Evolutionary conservation across 2,888 invertebrate species (phyloP), one percentile per base, ranked within the genome.

Genomic region (Drosophila seclusa): DNA sequence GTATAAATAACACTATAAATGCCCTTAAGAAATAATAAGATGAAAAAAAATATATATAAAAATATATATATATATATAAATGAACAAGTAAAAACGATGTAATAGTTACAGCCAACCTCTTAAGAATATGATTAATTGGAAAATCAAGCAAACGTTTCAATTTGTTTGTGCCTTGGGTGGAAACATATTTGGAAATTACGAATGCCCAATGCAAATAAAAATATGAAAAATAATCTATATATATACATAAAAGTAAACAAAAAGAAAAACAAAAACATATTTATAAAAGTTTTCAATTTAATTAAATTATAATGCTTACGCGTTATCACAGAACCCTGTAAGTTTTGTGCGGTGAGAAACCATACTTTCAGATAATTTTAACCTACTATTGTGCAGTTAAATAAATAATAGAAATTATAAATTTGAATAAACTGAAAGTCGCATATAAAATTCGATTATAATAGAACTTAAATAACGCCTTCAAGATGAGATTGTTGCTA

Each of bases 1-100:
- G 82, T 90, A 91, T 79, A 91, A 91, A 90, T 82, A 78, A 75
- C 72, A 54, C 4, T 18, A 36, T 55, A 48, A 65, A 64, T 62
- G 34, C 48, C 32, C 32, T 40, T 50, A 54, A 61, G 54, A 38
- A 55, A 61, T 50, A 50, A 64, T 34, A 72, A 68, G 34, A 54
- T 55, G 11, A 76, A 66, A 76, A 66, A 76, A 32, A 60, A 68
- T 34, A 29, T 31, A 53, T 61, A 78, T 66, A 78, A 53, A 68
- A 27, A 59, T 68, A 60, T 53, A 40, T 21, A 13, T 40, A 36
- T 29, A 57, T 34, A 53, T 62, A 78, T 67, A 78, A 60, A 69
- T 38, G 34, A 24, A 61, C 62, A 73, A 69, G 54, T 32, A 68
- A 72, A 59, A 50, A 71, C 63, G 45, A 73, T 82, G 87, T 74